phyloP scores from a whole-genome alignment of 2,113 vertebrate species.

The Pachyramphus minor region DNA sequence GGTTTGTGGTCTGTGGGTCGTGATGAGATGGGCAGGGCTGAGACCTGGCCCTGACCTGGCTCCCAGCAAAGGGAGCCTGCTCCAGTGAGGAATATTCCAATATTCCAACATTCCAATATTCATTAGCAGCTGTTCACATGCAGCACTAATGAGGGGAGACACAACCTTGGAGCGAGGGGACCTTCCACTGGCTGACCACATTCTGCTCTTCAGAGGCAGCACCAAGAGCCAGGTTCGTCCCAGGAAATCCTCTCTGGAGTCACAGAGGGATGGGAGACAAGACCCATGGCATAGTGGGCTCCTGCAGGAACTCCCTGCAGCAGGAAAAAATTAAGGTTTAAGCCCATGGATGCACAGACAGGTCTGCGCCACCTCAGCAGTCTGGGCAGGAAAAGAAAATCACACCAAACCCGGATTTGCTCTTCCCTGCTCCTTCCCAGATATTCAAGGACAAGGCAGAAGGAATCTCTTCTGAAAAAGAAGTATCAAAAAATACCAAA shows the following conservation, averaged over 20 bases:
- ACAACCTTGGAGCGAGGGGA: accelerated
- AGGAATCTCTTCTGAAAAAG: neutral
- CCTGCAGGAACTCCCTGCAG: neutral
- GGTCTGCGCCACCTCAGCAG: neutral
- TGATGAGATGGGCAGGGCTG: neutral
- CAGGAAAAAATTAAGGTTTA: neutral
- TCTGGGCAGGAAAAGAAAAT: neutral
- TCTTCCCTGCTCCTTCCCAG: neutral
- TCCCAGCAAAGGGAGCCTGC: neutral
- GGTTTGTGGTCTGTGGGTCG: neutral
- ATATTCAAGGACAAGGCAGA: neutral
- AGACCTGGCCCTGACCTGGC: neutral
- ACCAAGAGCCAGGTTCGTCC: neutral
- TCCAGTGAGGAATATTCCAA: neutral
- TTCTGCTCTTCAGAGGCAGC: neutral
- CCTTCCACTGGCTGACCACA: neutral
- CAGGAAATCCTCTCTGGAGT: neutral
- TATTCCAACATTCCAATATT: accelerated
- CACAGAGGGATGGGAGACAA: neutral
- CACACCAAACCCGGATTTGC: neutral
- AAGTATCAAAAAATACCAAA: neutral
- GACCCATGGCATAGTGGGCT: neutral
- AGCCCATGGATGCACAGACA: neutral
- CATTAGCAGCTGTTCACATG: neutral
- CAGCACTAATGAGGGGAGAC: neutral